These are phyloP conservation scores for Eudemis profundana DNA, from an alignment of 2,888 invertebrate species.

Conservation along the genomic window DNA sequence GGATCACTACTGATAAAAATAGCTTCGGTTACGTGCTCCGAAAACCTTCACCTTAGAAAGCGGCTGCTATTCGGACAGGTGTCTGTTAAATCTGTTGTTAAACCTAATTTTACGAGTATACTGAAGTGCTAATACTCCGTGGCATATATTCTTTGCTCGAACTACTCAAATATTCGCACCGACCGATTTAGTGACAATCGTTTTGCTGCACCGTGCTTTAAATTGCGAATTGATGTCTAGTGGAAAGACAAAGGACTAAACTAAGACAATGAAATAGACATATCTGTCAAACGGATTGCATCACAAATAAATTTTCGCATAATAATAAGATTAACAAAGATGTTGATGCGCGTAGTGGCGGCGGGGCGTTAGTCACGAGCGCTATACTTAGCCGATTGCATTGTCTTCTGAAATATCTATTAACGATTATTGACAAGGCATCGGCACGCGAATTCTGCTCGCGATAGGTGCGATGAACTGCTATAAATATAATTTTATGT, in stretches of 20 bases:
- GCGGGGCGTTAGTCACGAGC: conserved; percentile 79
- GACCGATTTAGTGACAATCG: background rate
- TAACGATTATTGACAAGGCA: conserved; percentile 85
- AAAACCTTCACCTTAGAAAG: conserved; percentile 22
- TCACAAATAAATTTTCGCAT: conserved; percentile 79
- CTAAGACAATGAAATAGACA: conserved; percentile 37
- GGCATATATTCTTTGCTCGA: background rate
- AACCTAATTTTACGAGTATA: conserved; percentile 6
- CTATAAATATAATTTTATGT: conserved; percentile 82
- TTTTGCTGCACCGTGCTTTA: background rate
- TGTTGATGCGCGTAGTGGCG: conserved; percentile 69
- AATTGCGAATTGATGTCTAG: conserved; percentile 21
- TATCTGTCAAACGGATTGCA: conserved; percentile 75
- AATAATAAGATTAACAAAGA: conserved; percentile 82
- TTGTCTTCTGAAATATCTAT: conserved; percentile 86
- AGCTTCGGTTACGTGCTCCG: conserved; percentile 49
- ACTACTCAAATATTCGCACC: conserved; percentile 2
- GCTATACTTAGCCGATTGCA: conserved; percentile 83
- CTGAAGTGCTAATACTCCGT: background rate
- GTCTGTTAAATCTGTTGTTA: conserved; percentile 5
- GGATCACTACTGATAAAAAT: conserved; percentile 61
- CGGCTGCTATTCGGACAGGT: conserved; percentile 15
- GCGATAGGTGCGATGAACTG: conserved; percentile 83
- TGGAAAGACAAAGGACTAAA: conserved; percentile 34
- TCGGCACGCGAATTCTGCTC: conserved; percentile 82